Evolutionary conservation across 2,888 invertebrate species (phyloP).

Genomic region (Lasiommata megera): DNA sequence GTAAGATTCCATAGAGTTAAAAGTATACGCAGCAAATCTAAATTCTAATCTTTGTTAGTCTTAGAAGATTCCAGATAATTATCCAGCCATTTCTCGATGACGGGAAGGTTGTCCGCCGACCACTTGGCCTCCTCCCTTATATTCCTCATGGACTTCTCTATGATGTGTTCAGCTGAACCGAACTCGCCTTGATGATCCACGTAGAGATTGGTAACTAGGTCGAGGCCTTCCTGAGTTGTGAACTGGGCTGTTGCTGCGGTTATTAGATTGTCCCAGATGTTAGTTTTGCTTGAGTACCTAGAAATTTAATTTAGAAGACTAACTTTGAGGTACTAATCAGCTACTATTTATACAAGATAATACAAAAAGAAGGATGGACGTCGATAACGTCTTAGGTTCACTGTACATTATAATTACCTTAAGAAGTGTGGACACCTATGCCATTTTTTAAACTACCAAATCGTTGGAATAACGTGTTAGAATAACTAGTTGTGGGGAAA

Average conservation of each 20-base stretch:
- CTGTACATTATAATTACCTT: too few relatives aligned
- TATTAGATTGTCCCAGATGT: slow-evolving; percentile 89
- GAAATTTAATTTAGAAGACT: slow-evolving; percentile 33
- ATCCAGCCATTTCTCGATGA: slow-evolving; percentile 87
- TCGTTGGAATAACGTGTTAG: too few relatives aligned
- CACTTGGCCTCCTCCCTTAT: slow-evolving; percentile 89
- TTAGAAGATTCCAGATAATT: slow-evolving; percentile 43
- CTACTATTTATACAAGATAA: too few relatives aligned
- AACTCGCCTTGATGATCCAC: slow-evolving; percentile 84
- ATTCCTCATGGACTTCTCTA: slow-evolving; percentile 86
- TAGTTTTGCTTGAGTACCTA: slow-evolving; percentile 85
- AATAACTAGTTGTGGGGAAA: too few relatives aligned
- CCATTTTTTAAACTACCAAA: too few relatives aligned
- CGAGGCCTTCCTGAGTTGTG: slow-evolving; percentile 87
- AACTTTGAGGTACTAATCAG: too few relatives aligned
- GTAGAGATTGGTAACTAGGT: slow-evolving; percentile 85
- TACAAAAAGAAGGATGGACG: too few relatives aligned
- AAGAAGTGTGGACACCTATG: too few relatives aligned
- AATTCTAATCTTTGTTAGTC: slow-evolving; percentile 26
- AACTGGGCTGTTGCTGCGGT: slow-evolving; percentile 88
- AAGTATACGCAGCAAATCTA: too few relatives aligned
- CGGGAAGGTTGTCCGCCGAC: slow-evolving; percentile 88
- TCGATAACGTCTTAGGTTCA: too few relatives aligned
- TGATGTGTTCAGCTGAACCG: slow-evolving; percentile 86
- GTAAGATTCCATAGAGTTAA: too few relatives aligned